These are phyloP conservation scores for Drosophila formosana DNA, from an alignment of 2,888 invertebrate genomes.

Conservation along the genomic window DNA sequence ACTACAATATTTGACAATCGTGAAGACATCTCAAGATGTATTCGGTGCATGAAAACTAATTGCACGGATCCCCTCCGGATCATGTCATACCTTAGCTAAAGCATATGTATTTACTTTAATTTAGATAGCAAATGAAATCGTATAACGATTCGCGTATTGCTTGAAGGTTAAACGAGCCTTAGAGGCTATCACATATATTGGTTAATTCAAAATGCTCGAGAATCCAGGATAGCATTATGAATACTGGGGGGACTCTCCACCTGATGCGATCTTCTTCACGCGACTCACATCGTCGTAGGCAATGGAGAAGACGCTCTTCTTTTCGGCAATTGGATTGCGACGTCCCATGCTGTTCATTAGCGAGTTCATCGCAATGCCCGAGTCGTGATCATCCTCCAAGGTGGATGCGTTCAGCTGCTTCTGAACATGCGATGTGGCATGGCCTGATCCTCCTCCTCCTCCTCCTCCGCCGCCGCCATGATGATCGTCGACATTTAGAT, in stretches of 20 bases:
- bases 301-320: slow-evolving; percentile 96
- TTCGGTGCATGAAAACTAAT: slow-evolving; percentile 51
- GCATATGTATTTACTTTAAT: slow-evolving; percentile 20
- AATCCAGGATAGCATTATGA: slow-evolving; percentile 71
- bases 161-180: slow-evolving; percentile 67
- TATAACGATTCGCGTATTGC: slow-evolving; percentile 48
- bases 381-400: slow-evolving; percentile 90
- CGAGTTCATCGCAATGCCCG: slow-evolving; percentile 91
- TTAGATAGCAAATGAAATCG: slow-evolving; percentile 29
- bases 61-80: slow-evolving; percentile 42
- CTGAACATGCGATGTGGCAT: slow-evolving; percentile 75
- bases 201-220: slow-evolving; percentile 40
- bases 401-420: slow-evolving; percentile 87
- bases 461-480: slow-evolving; percentile 67
- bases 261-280: slow-evolving; percentile 92
- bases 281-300: slow-evolving; percentile 95
- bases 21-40: slow-evolving; percentile 21
- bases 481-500: slow-evolving; percentile 75
- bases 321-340: slow-evolving; percentile 91
- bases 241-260: slow-evolving; percentile 91
- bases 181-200: slow-evolving; percentile 76
- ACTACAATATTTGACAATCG: slow-evolving; percentile 10
- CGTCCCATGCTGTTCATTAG: slow-evolving; percentile 87
- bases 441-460: neutral
- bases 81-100: slow-evolving; percentile 8